A percentile compares a stretch with the other conserved stretches of the same genome.
phyloP scores from a whole-genome alignment of 2,113 vertebrate genomes.

The Eurypyga helias region DNA sequence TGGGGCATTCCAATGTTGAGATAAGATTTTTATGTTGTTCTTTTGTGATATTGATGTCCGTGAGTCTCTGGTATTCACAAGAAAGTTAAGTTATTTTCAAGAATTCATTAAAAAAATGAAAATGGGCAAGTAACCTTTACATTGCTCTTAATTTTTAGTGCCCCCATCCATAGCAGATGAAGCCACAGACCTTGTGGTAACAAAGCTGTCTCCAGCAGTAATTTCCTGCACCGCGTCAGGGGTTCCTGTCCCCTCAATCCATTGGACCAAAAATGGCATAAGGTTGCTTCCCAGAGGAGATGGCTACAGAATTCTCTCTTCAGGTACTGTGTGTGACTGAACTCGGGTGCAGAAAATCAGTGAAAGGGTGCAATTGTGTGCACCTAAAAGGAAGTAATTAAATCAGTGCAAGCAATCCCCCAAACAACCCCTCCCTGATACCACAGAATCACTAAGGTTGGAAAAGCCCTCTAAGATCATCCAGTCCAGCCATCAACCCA shows the following conservation, averaged over 20 bases:
- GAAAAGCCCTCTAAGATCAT: too few relatives aligned
- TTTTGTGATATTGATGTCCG: not conserved
- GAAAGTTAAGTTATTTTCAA: not conserved
- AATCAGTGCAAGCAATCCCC: not conserved
- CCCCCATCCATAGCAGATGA: constrained; percentile 96
- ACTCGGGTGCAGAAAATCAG: not conserved
- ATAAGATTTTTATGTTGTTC: not conserved
- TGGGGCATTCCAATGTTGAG: not conserved
- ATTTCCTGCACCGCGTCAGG: constrained; percentile 90
- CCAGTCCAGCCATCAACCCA: too few relatives aligned
- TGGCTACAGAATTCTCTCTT: constrained; percentile 85
- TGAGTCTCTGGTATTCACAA: not conserved
- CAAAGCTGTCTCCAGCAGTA: constrained; percentile 83
- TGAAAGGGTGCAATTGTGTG: not conserved
- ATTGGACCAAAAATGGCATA: constrained; percentile 91
- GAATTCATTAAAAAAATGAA: not conserved
- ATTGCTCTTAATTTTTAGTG: constrained; percentile 77
- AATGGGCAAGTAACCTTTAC: not conserved
- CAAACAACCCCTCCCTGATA: not conserved
- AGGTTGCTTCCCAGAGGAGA: constrained; percentile 80
- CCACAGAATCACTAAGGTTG: too few relatives aligned
- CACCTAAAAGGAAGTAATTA: not conserved
- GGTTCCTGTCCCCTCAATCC: constrained; percentile 85
- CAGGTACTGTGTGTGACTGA: constrained; percentile 76
- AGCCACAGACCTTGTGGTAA: constrained; percentile 86